These are phyloP conservation scores for Hetaerina titia DNA, from an alignment of 2,888 invertebrate species.

Conservation along the genomic window DNA sequence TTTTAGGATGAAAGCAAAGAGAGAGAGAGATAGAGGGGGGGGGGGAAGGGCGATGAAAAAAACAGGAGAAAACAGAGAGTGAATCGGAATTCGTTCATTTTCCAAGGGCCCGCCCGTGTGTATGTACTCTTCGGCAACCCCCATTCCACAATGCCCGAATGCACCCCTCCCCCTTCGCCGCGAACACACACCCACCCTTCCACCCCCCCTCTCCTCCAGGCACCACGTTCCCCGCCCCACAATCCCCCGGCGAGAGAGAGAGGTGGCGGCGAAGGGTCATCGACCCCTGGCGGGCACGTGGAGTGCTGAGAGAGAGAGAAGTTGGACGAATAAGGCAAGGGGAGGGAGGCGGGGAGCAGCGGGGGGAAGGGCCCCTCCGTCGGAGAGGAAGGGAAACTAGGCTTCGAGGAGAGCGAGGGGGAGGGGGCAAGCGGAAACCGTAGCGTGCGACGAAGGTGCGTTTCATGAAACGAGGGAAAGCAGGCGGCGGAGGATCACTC, in stretches of 20 bases:
- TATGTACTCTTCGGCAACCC: neutral
- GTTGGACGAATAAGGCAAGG: neutral
- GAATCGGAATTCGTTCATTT: neutral
- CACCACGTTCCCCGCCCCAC: neutral
- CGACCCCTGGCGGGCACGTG: conserved; percentile 15
- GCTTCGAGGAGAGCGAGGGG: too few relatives aligned
- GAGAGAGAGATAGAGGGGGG: too few relatives aligned
- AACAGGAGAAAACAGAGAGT: neutral
- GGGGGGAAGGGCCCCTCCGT: neutral
- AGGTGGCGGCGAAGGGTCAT: neutral
- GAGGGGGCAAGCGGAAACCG: too few relatives aligned
- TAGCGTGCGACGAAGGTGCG: too few relatives aligned
- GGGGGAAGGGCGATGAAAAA: too few relatives aligned
- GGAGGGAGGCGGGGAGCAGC: neutral
- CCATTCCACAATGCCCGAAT: neutral
- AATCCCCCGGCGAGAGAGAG: neutral
- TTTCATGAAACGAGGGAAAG: too few relatives aligned
- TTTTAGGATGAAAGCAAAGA: too few relatives aligned
- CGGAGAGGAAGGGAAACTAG: neutral
- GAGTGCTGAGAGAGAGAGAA: neutral
- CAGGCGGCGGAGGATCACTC: too few relatives aligned
- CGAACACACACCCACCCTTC: neutral
- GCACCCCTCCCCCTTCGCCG: neutral
- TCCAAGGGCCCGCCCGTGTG: neutral
- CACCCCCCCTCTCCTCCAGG: neutral